phyloP scores from a whole-genome alignment of 1,140 invertebrate species.

The Sarcophaga bullata region DNA sequence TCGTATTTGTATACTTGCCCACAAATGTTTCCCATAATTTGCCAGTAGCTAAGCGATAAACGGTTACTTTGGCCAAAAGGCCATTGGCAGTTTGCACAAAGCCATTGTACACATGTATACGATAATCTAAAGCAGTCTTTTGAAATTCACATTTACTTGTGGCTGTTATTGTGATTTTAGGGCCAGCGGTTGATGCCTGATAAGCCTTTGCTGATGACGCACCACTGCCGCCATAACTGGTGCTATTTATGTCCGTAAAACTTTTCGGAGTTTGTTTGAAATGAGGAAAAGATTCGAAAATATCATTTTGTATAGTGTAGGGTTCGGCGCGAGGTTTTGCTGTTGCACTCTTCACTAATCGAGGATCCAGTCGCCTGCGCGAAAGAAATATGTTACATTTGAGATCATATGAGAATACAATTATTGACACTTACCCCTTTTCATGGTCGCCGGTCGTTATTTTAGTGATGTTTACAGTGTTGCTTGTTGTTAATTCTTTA shows the following conservation, averaged over 20 bases:
- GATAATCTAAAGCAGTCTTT: constrained; percentile 55
- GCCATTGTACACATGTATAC: constrained; percentile 58
- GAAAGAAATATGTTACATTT: too few species aligned
- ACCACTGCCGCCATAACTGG: not conserved
- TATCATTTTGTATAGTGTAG: not conserved
- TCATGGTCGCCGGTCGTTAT: not conserved
- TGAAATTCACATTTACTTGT: constrained; percentile 56
- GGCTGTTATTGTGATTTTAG: constrained; percentile 54
- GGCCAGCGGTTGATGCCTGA: constrained; percentile 48
- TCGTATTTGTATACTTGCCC: constrained; percentile 31
- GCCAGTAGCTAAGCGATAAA: constrained; percentile 39
- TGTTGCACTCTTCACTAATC: constrained; percentile 41
- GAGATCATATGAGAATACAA: too few species aligned
- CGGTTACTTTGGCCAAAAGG: constrained; percentile 56
- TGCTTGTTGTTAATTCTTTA: not conserved
- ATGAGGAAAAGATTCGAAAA: constrained; percentile 35
- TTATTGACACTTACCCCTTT: not conserved
- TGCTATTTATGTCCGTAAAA: not conserved
- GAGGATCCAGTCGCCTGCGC: constrained; percentile 41
- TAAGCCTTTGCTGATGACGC: constrained; percentile 40
- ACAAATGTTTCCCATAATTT: constrained; percentile 49
- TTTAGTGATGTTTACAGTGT: not conserved
- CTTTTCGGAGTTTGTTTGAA: constrained; percentile 33
- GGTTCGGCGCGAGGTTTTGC: constrained; percentile 36
- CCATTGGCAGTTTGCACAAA: constrained; percentile 57